These are phyloP conservation scores for Machimus atricapillus DNA, from an alignment of 2,888 invertebrate genomes.

Conservation along the genomic window DNA sequence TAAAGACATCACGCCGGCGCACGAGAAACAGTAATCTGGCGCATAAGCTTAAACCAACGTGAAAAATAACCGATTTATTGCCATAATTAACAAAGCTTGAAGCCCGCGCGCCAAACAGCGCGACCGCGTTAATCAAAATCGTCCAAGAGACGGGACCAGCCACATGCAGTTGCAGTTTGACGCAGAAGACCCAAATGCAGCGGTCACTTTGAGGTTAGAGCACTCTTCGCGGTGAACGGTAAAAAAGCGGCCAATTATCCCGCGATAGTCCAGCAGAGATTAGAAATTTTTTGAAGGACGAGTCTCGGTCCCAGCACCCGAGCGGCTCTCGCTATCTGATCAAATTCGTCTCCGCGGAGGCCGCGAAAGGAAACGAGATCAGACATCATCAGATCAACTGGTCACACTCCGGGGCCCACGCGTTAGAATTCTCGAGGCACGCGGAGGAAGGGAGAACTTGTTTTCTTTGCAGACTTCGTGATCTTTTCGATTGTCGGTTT, in stretches of 20 bases:
- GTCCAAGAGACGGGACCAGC: neutral
- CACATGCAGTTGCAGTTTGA: neutral
- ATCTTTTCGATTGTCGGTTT: neutral
- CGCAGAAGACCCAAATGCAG: neutral
- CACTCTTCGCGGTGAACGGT: neutral
- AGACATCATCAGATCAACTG: conserved; percentile 25
- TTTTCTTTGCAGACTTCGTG: neutral
- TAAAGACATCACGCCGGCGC: neutral
- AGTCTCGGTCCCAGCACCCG: neutral
- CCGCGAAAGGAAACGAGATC: conserved; percentile 20
- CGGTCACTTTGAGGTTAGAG: neutral
- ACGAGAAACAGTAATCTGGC: neutral
- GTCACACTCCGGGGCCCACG: conserved; percentile 13
- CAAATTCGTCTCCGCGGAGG: neutral
- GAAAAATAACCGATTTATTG: neutral
- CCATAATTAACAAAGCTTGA: neutral
- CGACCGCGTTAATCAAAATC: neutral
- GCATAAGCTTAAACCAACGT: neutral
- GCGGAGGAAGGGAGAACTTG: conserved; percentile 3
- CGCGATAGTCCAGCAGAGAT: neutral
- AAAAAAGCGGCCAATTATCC: neutral
- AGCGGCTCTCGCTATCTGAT: neutral
- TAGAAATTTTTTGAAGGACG: conserved; percentile 14
- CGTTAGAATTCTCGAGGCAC: neutral
- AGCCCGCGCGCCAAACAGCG: neutral